A percentile compares a stretch with the other conserved stretches of the same genome.
Conservation (phyloP, 2,113 vertebrate genomes). For the Eubucco bourcierii region DNA sequence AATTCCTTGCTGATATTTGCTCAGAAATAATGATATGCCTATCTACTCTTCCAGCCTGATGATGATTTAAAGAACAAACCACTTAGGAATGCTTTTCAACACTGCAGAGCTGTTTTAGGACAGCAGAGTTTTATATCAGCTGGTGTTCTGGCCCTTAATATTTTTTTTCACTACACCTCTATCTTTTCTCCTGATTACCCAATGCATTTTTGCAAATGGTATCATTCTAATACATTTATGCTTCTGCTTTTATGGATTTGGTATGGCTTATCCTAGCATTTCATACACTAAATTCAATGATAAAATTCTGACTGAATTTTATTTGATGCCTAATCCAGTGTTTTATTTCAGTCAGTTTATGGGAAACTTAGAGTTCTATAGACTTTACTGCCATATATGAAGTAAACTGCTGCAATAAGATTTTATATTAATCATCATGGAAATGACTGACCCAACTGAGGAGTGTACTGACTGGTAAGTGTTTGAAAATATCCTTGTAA, state of each 20-base stretch:
- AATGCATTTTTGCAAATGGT: background rate
- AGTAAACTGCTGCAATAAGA: background rate
- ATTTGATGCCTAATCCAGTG: background rate
- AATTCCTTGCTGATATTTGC: background rate
- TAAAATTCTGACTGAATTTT: background rate
- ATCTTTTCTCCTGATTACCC: background rate
- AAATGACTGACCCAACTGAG: background rate
- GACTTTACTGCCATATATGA: background rate
- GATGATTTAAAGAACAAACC: background rate
- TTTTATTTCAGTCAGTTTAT: background rate
- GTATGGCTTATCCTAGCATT: background rate
- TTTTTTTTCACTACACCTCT: background rate
- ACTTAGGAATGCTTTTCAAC: background rate
- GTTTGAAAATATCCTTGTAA: background rate
- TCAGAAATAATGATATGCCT: background rate
- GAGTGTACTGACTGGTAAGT: background rate
- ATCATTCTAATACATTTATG: background rate
- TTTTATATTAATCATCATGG: background rate
- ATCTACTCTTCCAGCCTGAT: background rate
- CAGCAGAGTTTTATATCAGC: background rate
- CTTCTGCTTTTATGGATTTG: background rate
- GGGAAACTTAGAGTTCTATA: background rate
- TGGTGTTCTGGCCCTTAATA: background rate
- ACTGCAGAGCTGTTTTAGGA: background rate
- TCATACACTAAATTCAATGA: background rate